Base-by-base conservation (phyloP, 2,888 invertebrate genomes). In the Rotaria socialis region DNA sequence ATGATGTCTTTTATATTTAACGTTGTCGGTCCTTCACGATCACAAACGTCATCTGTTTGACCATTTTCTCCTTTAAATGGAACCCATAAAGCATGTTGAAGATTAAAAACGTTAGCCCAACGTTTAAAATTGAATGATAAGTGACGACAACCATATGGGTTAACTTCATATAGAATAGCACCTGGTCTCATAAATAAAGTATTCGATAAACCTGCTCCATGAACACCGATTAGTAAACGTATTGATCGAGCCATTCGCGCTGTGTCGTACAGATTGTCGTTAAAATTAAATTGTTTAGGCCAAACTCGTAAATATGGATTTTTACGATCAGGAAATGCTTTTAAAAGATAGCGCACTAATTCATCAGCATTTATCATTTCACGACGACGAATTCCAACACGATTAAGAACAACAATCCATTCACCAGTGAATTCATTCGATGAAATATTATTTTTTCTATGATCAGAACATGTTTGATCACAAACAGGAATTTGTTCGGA, bases 101-200 rank as follows among this genome's bases (percentile, higher is more conserved):
- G 67, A 67, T 67, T 67, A 19, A 67, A 67, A 19, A 67, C 67
- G 16, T 67, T 35, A 35, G 35, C 67, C 67, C 67, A 67, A 27
- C 67, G 67, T 19, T 27, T 35, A 41, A 67, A 67, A 19, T 35
- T 67, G 35, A 67, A 67, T 67, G 67, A 67, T 35, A 67, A 41
- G 5, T 67, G 14, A 35, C 67, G 35, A 67, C 67, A 67, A 35
- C 35, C 67, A 19, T 67, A 67, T 41, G 67, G 67, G 35, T 67
- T 35, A 7, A 67, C 14, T 67, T 67, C 67, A 67, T 35, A 67
- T 19, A 67, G 67, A 67, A 67, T 35, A 16, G 67, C 35, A 11
- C 67, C 67, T 35, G 67, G 67, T 67, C 67, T 67, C 67, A 67
- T 67, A 35, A 67, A 67, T 67, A 67, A 19, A 5, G 35, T 67